phyloP scores from a whole-genome alignment of 2,113 vertebrate species.

The Amphiprion percula region DNA sequence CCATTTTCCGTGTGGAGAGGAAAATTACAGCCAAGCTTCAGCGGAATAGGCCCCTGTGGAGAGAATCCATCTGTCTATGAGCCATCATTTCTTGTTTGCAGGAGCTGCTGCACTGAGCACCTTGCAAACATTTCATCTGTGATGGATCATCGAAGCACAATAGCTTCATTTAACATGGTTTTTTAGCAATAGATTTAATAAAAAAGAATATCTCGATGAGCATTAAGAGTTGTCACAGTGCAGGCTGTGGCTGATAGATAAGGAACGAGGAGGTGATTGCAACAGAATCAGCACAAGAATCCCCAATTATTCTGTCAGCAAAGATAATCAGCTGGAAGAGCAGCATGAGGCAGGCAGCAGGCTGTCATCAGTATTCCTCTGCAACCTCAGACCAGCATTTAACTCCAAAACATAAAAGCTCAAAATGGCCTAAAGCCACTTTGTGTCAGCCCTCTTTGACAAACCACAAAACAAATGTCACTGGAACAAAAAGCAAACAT shows the following conservation, averaged over 20 bases:
- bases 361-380: constrained; percentile 21
- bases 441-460: constrained; percentile 3
- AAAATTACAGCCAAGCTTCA: constrained; percentile 44
- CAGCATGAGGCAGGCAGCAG: neutral
- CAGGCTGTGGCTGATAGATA: constrained; percentile 53
- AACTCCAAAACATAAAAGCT: constrained; percentile 18
- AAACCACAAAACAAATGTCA: neutral
- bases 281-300: constrained; percentile 18
- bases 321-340: constrained; percentile 25
- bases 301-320: constrained; percentile 3
- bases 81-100: constrained; percentile 17
- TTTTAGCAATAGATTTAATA: neutral
- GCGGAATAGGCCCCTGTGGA: constrained; percentile 27
- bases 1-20: constrained; percentile 53
- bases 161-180: neutral
- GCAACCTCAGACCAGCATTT: constrained; percentile 1
- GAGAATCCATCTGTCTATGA: constrained; percentile 34
- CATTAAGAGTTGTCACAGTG: neutral
- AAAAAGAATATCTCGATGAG: neutral
- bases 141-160: constrained; percentile 1
- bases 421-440: constrained; percentile 31
- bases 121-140: constrained; percentile 7
- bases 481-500: constrained; percentile 9
- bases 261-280: constrained; percentile 2
- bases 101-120: constrained; percentile 8